Base-by-base conservation (phyloP, 2,888 invertebrate genomes). In the Amaurobius ferox region DNA sequence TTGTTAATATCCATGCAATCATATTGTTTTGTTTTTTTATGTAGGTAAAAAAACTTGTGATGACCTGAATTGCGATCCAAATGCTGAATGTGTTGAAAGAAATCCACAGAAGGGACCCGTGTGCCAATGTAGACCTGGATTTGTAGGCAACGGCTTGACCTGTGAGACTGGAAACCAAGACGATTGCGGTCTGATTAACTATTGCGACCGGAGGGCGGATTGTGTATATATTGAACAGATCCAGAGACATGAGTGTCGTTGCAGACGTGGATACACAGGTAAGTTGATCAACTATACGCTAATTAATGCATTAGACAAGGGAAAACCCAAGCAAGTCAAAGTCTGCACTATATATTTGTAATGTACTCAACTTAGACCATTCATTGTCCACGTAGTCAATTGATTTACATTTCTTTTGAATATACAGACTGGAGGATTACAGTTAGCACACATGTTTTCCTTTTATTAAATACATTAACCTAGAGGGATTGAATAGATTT, bases 61-160 rank as follows among this genome's bases (percentile, higher is more conserved):
- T 87, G 91, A 93, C 78, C 92, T 93, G 70, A 91, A 92, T n/a
- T 96, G 96, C 90, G 93, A 94, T 88, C 90, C 91, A 66, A 93
- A 95, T 90, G 94, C 93, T 7, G 90, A 91, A n/a, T 93, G 93
- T 90, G 78, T 91, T 16, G 91, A 89, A 76, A 91, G 87, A 61
- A 66, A 89, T 19, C 87, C 89, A 16, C 85, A 90, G 68, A 91
- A 93, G 71, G 94, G 95, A 0, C 92, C 93, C 89, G 95, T 95
- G 0, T 93, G 94, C 55, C 92, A 92, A 0, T 93, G 93, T 88
- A 89, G 89, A 92, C 80, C 88, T 9, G 88, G 87, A 0, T 87
- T 68, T 23, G 29, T 32, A 0, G 87, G 87, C 3, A 68, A 87
- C 44, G 87, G 87, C 6, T 72, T 76, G 13, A 71, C 70, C 0